Percentiles rank a stretch among this genome's conserved stretches.
These are phyloP conservation scores for Chrysodeixis includens DNA, from an alignment of 2,888 invertebrate genomes.

Conservation along the genomic window DNA sequence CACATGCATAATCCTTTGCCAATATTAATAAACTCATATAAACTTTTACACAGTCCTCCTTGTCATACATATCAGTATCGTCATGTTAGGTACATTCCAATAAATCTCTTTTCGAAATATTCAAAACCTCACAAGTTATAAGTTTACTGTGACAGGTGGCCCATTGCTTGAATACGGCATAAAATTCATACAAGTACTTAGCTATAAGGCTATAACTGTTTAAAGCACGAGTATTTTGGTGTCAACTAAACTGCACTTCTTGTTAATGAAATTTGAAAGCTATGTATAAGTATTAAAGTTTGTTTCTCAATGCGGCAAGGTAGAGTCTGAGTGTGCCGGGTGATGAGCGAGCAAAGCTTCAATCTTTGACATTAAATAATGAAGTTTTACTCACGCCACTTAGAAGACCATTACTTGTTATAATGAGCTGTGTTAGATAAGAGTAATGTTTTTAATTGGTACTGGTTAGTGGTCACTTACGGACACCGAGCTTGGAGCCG, in stretches of 20 bases:
- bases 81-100: neutral
- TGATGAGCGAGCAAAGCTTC: conserved; percentile 71
- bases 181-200: conserved; percentile 42
- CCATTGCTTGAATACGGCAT: conserved; percentile 38
- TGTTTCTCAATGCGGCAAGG: conserved; percentile 36
- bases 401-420: conserved; percentile 75
- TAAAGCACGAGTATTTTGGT: conserved; percentile 44
- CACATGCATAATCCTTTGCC: too few relatives aligned
- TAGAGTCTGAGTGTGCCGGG: conserved; percentile 63
- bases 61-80: neutral
- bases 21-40: too few relatives aligned
- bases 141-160: conserved; percentile 41
- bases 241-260: conserved; percentile 25
- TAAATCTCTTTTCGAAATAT: conserved; percentile 16
- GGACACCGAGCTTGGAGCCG: conserved; percentile 33
- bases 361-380: conserved; percentile 84
- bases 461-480: conserved; percentile 46
- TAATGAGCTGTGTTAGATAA: conserved; percentile 81
- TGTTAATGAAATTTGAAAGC: conserved; percentile 11
- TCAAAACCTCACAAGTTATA: conserved; percentile 27
- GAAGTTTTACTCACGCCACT: conserved; percentile 77
- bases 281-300: conserved; percentile 43
- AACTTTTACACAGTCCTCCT: neutral
- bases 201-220: conserved; percentile 61
- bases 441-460: conserved; percentile 81